A percentile compares a stretch with the other conserved stretches of the same genome.
These are phyloP conservation scores for Astur gentilis DNA, from an alignment of 2,113 vertebrate species.

Conservation along the genomic window DNA sequence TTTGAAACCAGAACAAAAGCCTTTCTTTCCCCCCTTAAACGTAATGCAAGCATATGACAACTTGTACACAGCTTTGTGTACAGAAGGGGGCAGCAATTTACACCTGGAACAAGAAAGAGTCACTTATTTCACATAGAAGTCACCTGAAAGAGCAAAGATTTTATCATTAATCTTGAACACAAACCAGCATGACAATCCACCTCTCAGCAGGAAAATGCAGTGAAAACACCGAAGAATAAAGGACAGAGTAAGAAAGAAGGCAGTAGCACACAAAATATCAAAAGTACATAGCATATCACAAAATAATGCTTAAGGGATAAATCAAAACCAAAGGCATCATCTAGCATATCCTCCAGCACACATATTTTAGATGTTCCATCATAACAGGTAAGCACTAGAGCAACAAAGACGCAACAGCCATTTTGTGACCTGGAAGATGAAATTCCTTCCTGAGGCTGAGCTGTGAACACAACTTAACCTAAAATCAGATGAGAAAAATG, in stretches of 20 bases:
- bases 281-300: not conserved
- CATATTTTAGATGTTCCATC: not conserved
- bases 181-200: not conserved
- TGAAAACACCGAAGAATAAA: not conserved
- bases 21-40: not conserved
- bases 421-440: not conserved
- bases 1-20: not conserved
- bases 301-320: not conserved
- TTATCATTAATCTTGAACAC: not conserved
- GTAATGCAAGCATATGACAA: not conserved
- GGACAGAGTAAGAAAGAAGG: not conserved
- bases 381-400: not conserved
- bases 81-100: conserved; percentile 35
- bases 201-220: not conserved
- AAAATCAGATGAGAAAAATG: not conserved
- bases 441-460: not conserved
- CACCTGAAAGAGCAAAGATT: not conserved
- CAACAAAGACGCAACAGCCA: not conserved
- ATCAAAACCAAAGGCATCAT: not conserved
- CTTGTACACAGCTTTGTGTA: not conserved
- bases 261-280: not conserved
- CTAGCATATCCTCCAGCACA: not conserved
- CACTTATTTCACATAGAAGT: not conserved
- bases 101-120: not conserved
- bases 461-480: not conserved